Evolutionary conservation across 92 coral and sea anemone genomes (phyloP).

Genomic region (Umimayanthus chanpuru): DNA sequence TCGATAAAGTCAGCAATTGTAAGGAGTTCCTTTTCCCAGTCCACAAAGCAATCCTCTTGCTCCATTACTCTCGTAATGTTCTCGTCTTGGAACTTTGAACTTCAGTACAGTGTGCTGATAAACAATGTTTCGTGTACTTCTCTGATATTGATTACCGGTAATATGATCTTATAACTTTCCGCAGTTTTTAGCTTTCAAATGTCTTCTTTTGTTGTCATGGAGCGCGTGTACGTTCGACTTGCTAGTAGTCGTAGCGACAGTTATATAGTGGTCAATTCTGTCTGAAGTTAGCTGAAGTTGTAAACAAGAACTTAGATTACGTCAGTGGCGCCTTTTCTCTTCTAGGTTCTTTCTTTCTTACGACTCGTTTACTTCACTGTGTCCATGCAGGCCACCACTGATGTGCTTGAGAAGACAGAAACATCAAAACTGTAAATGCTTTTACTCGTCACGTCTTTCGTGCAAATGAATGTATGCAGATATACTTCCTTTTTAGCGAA

Average conservation of each 20-base stretch:
- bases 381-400: neutral
- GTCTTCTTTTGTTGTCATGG: neutral
- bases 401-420: neutral
- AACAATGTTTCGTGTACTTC: neutral
- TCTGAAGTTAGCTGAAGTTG: neutral
- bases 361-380: neutral
- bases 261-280: neutral
- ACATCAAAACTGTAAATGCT: neutral
- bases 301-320: neutral
- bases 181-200: neutral
- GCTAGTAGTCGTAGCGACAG: neutral
- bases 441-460: neutral
- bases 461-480: neutral
- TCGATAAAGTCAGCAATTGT: constrained; percentile 25
- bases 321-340: neutral
- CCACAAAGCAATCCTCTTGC: constrained; percentile 10
- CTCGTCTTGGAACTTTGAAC: neutral
- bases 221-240: neutral
- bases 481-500: neutral
- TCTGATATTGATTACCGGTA: neutral
- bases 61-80: neutral
- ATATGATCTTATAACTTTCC: neutral
- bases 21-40: constrained; percentile 26
- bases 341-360: neutral
- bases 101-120: neutral